These are phyloP conservation scores for Borostomias antarcticus DNA, from an alignment of 2,797 vertebrate genomes.

Conservation along the genomic window DNA sequence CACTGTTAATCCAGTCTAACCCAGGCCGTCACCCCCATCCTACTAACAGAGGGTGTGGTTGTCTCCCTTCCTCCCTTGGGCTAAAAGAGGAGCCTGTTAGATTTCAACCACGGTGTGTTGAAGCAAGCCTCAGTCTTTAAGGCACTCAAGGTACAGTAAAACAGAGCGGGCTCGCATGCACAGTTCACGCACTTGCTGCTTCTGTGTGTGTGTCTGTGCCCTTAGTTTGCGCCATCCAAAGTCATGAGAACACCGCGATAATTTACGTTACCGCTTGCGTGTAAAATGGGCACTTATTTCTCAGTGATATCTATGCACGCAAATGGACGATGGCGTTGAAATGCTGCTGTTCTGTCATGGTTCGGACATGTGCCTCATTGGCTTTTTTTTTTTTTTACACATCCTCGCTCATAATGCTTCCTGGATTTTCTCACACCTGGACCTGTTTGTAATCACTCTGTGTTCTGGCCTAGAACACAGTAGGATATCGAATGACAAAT, in stretches of 20 bases:
- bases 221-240: conserved; percentile 32
- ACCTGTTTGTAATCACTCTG: neutral
- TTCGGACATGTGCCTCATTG: neutral
- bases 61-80: conserved; percentile 78
- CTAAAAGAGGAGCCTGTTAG: conserved; percentile 94
- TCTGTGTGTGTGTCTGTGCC: conserved; percentile 27
- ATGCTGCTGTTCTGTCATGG: neutral
- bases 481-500: neutral
- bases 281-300: neutral
- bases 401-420: neutral
- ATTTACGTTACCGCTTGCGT: conserved; percentile 1
- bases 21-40: conserved; percentile 36
- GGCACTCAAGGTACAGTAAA: conserved; percentile 93
- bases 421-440: neutral
- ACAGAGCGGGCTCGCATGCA: conserved; percentile 58
- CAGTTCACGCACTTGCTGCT: conserved; percentile 39
- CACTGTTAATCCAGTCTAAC: conserved; percentile 23
- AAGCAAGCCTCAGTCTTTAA: conserved; percentile 96
- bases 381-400: neutral
- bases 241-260: conserved; percentile 40
- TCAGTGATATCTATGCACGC: conserved; percentile 53
- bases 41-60: conserved; percentile 87
- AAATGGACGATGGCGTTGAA: conserved; percentile 29
- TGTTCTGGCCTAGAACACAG: no score
- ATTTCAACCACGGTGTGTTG: conserved; percentile 90